Evolutionary conservation across 2,113 vertebrate genomes (phyloP).

Genomic region (Campylomormyrus tamandua): DNA sequence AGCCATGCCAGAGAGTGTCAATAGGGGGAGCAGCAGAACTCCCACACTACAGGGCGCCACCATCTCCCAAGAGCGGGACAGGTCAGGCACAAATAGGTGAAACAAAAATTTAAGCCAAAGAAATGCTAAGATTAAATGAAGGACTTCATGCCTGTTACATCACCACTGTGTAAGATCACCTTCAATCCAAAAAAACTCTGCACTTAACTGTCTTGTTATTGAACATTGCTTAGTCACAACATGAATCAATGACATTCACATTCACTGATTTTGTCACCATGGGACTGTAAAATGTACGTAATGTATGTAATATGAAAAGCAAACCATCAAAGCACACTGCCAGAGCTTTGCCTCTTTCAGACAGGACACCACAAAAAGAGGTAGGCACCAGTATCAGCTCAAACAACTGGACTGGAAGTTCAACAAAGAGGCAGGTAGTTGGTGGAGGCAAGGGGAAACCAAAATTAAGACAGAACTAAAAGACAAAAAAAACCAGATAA

Average conservation of each 20-base stretch:
- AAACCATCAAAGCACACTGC: neutral
- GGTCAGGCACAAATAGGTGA: neutral
- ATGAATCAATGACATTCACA: neutral
- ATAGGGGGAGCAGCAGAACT: neutral
- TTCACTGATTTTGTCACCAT: neutral
- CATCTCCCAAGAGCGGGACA: neutral
- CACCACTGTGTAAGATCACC: neutral
- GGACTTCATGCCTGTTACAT: neutral
- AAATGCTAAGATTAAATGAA: neutral
- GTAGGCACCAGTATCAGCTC: neutral
- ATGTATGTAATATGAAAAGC: neutral
- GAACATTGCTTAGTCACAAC: neutral
- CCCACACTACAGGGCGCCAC: neutral
- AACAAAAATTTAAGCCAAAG: neutral
- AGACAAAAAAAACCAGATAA: neutral
- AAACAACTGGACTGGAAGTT: neutral
- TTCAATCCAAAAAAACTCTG: neutral
- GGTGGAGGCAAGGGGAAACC: neutral
- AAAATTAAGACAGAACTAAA: neutral
- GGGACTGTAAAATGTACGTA: neutral
- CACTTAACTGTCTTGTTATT: neutral
- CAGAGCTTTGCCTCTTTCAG: neutral
- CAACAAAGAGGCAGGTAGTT: neutral
- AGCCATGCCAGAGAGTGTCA: neutral
- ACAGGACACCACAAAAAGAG: neutral